Evolutionary conservation across 2,113 vertebrate genomes (phyloP), one percentile per base, ranked within the genome.

Genomic region (Eclectus roratus): DNA sequence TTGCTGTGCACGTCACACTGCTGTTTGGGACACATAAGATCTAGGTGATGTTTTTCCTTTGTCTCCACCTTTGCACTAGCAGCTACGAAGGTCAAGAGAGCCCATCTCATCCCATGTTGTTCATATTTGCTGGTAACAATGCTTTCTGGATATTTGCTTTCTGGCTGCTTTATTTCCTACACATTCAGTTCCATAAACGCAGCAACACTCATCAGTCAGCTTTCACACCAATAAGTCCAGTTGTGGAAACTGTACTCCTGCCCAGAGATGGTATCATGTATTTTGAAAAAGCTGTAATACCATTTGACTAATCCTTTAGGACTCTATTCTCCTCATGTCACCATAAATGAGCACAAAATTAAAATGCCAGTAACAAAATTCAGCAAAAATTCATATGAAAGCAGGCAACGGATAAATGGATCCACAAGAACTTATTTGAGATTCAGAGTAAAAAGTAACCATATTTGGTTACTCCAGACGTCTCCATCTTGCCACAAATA

Each of bases 1-100:
- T 2, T 19, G 41, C 50, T 7, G 2, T 1, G 0, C 1, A 5
- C 3, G 11, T 39, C 13, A 3, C 1, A 1, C 61, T 10, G 37
- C 50, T 6, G 37, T 33, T 66, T 0, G 1, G 4, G 9, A 39
- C 3, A 24, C 52, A n/a, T 5, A 10, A n/a, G 25, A 8, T 0
- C 3, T 1, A 25, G 33, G 29, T 17, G 29, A 13, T 43, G 17
- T 0, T 68, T 55, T 28, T 9, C 13, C 14, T 18, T 43, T n/a
- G 29, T 33, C 25, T 53, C n/a, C 23, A 28, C 33, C 18, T 58
- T 41, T 11, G 21, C 50, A 55, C 21, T 16, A 73, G 47, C 60
- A 83, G 53, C 28, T 69, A 37, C 21, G 50, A 83, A 46, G 24
- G 66, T 46, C 53, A 78, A 33, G 31, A 65, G 6, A 56, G 21